These are phyloP conservation scores for Lasioglossum vierecki DNA, from an alignment of 2,888 invertebrate genomes.

Conservation along the genomic window DNA sequence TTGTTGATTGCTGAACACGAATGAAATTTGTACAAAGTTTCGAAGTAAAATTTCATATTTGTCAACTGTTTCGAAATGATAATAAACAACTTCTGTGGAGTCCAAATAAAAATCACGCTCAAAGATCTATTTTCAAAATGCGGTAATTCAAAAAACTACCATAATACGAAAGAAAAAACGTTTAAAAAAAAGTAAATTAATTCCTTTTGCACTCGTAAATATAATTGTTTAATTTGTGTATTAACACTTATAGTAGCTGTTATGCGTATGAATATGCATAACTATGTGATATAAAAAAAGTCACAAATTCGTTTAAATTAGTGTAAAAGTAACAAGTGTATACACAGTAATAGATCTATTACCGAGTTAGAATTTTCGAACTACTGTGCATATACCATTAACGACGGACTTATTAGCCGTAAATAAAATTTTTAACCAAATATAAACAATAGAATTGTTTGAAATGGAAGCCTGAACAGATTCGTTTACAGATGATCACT, in stretches of 20 bases:
- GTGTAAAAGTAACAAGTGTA: conserved; percentile 10
- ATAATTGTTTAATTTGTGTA: conserved; percentile 9
- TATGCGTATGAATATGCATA: not conserved
- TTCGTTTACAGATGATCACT: not conserved
- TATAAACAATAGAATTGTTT: conserved; percentile 6
- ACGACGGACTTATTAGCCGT: not conserved
- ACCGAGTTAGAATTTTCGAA: conserved; percentile 2
- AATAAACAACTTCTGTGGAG: not conserved
- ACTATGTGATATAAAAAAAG: conserved; percentile 7
- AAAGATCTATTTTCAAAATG: not conserved
- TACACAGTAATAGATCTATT: not conserved
- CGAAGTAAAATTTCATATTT: not conserved
- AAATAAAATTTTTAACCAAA: conserved; percentile 17
- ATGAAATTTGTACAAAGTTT: not conserved
- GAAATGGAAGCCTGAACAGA: not conserved
- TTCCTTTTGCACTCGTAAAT: not conserved
- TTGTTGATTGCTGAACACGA: not conserved
- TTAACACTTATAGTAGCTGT: conserved; percentile 4
- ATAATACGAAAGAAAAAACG: not conserved
- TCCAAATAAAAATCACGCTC: not conserved
- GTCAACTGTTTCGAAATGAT: not conserved
- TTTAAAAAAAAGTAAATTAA: not conserved
- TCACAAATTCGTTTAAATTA: conserved; percentile 10
- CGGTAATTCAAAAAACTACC: not conserved
- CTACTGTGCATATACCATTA: conserved; percentile 24